Evolutionary conservation across 2,113 vertebrate species (phyloP), one percentile per base, ranked within the genome.

Genomic region (Pungitius pungitius): DNA sequence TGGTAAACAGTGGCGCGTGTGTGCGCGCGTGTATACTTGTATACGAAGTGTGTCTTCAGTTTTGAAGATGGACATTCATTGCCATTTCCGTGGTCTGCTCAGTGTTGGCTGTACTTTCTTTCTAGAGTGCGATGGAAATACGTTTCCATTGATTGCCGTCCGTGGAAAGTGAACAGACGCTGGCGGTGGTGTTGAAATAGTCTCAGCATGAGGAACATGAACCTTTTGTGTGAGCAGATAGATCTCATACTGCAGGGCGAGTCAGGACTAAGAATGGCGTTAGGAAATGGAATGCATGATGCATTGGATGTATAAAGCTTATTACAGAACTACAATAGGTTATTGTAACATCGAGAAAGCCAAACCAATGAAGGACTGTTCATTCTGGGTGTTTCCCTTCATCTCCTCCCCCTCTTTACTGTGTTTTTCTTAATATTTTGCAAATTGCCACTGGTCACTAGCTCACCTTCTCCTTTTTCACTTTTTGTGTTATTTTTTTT

Each of bases 61-160:
- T 68, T 63, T 73, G 73, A 85, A 68, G 77, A 87, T 78, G 75
- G 81, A 87, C 84, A 88, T 86, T 88, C 83, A 80, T 87, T 80
- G 73, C 82, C 71, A 80, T 85, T 91, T 88, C 73, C 77, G 70
- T 77, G 72, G 69, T 82, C 71, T 87, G 68, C 63, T 85, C 84
- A 43, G 78, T 73, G 79, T 74, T 69, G 67, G 84, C 78, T 83
- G 67, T 77, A 58, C 75, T 86, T 81, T 81, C 74, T 88, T 69
- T 71, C 71, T 75, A 55, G 76, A 77, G 58, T 74, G 80, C 71
- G 87, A 78, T 84, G 83, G 73, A 87, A 88, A 85, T 91, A 84
- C 84, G 78, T 83, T 90, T 73, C 79, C 89, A 91, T 89, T 90
- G 91, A 93, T 91, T 90, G 80, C 76, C 71, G 74, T 86, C 82